These are phyloP conservation scores for Ciconia stormi DNA, from an alignment of 2,113 vertebrate genomes.

Conservation along the genomic window DNA sequence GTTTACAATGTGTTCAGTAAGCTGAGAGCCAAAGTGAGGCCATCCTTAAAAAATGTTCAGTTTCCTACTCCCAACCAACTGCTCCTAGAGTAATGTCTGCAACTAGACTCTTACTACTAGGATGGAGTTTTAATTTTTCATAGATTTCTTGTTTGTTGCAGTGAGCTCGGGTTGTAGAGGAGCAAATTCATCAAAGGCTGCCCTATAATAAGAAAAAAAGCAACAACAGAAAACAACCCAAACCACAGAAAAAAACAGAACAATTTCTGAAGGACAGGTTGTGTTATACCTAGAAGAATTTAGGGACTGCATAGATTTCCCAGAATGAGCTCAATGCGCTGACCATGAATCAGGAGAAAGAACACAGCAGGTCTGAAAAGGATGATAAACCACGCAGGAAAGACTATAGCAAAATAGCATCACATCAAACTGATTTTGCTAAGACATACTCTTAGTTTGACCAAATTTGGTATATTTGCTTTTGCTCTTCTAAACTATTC, in stretches of 20 bases:
- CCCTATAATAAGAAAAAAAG: neutral
- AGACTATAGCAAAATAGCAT: neutral
- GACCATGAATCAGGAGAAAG: neutral
- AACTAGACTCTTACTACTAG: neutral
- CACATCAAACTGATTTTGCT: neutral
- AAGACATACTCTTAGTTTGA: neutral
- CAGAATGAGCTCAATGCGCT: neutral
- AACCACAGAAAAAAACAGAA: neutral
- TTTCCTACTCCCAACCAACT: constrained; percentile 6
- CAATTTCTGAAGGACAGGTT: neutral
- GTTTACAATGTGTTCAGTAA: constrained; percentile 30
- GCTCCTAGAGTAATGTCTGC: neutral
- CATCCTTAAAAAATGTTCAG: constrained; percentile 53
- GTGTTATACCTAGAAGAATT: neutral
- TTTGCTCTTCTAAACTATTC: neutral
- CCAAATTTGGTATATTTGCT: neutral
- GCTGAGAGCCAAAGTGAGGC: constrained; percentile 61
- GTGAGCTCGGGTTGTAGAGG: neutral
- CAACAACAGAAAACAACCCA: neutral
- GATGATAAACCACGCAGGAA: neutral
- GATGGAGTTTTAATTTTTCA: neutral
- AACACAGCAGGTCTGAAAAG: neutral
- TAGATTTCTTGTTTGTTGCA: neutral
- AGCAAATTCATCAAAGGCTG: neutral
- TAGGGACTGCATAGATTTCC: neutral